Conservation (phyloP, 2,888 invertebrate species). For the Aradus depressus region DNA sequence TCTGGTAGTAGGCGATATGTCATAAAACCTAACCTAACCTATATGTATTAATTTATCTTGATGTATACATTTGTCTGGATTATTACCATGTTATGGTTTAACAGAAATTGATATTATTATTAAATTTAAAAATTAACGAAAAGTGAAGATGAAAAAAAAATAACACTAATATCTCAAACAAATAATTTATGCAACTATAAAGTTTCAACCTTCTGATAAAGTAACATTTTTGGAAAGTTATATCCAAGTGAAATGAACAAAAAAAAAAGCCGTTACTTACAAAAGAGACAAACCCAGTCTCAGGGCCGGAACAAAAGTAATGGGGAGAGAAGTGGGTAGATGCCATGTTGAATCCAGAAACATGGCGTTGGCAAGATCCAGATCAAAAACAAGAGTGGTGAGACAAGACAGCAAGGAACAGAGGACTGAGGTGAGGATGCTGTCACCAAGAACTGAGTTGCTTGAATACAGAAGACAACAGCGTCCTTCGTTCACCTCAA, state of each 20-base stretch:
- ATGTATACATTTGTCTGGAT: too few species aligned
- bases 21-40: too few species aligned
- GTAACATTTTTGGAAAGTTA: neutral
- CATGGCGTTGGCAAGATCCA: constrained; percentile 45
- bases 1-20: too few species aligned
- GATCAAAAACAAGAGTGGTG: constrained; percentile 41
- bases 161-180: neutral
- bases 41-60: too few species aligned
- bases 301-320: constrained; percentile 52
- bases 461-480: constrained; percentile 34
- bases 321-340: constrained; percentile 42
- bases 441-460: constrained; percentile 47
- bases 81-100: too few species aligned
- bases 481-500: constrained; percentile 6
- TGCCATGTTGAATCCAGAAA: constrained; percentile 54
- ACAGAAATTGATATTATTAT: too few species aligned
- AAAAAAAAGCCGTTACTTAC: constrained; percentile 34
- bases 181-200: too few species aligned
- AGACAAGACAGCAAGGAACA: constrained; percentile 45
- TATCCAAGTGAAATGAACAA: neutral
- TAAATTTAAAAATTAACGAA: neutral
- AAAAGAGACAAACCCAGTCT: constrained; percentile 49
- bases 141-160: neutral
- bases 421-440: constrained; percentile 49
- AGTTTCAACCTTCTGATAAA: too few species aligned